These are phyloP conservation scores for Tenthredo mesomela DNA, from an alignment of 2,888 invertebrate species.

Conservation along the genomic window DNA sequence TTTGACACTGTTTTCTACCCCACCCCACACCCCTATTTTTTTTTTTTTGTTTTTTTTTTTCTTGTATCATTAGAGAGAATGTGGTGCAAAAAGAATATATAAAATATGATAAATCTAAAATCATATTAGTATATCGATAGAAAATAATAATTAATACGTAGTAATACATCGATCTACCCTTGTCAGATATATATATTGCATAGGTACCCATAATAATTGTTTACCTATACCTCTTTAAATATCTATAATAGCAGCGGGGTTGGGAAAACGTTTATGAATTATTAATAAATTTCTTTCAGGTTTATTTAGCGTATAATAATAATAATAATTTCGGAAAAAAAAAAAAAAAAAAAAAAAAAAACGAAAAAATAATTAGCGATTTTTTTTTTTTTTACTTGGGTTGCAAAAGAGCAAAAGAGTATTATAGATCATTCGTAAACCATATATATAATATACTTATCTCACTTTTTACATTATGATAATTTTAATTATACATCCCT, in stretches of 20 bases:
- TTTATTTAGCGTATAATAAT: background rate
- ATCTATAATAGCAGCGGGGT: background rate
- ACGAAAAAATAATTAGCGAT: background rate
- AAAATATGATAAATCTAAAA: background rate
- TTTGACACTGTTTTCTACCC: background rate
- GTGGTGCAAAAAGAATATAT: background rate
- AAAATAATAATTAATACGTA: background rate
- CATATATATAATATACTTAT: too few relatives aligned
- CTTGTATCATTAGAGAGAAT: slow-evolving; percentile 23
- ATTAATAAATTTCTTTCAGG: slow-evolving; percentile 6
- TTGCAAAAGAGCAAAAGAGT: too few relatives aligned
- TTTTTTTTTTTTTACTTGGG: background rate
- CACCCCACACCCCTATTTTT: background rate
- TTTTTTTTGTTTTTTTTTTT: background rate
- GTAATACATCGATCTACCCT: background rate
- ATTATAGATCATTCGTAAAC: too few relatives aligned
- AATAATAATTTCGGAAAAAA: background rate
- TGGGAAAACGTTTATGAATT: background rate
- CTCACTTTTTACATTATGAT: too few relatives aligned
- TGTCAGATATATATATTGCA: too few relatives aligned
- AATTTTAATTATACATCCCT: too few relatives aligned
- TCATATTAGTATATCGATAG: background rate
- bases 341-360: background rate
- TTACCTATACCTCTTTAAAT: background rate
- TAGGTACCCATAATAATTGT: background rate